A percentile compares a stretch with the other conserved stretches of the same genome.
Conservation (phyloP, 2,888 invertebrate species). For the Drosophila siamana region DNA sequence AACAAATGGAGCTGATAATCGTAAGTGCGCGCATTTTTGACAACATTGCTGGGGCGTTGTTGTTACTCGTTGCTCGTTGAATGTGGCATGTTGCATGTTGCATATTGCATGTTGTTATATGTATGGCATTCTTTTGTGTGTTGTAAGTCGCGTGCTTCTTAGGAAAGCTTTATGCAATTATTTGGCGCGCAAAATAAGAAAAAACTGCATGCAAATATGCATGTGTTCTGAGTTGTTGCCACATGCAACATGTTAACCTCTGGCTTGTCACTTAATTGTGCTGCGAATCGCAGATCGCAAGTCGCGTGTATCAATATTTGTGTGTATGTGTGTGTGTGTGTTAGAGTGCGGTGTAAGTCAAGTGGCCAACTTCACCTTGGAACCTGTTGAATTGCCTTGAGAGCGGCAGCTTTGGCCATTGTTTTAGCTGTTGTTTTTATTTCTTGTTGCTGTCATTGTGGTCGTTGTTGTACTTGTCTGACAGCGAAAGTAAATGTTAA, state of each 20-base stretch:
- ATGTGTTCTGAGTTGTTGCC: slow-evolving; percentile 20
- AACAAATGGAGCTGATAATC: slow-evolving; percentile 32
- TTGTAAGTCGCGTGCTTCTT: slow-evolving; percentile 40
- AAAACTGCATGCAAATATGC: slow-evolving; percentile 55
- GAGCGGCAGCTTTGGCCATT: neutral
- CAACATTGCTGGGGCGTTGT: slow-evolving; percentile 46
- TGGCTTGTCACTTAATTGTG: slow-evolving; percentile 51
- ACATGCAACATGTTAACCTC: slow-evolving; percentile 71
- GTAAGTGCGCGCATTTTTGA: slow-evolving; percentile 51
- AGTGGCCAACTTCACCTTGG: slow-evolving; percentile 69
- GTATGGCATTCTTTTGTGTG: neutral
- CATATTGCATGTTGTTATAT: neutral
- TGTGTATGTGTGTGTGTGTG: too few species aligned
- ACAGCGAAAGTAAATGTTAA: slow-evolving; percentile 31
- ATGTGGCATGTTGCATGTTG: neutral
- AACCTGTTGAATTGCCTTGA: slow-evolving; percentile 70
- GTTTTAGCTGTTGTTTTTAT: slow-evolving; percentile 1
- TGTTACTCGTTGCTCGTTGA: slow-evolving; percentile 14
- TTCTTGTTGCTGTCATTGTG: neutral
- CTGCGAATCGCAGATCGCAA: slow-evolving; percentile 4
- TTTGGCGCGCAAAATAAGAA: slow-evolving; percentile 56
- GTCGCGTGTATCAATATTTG: too few species aligned
- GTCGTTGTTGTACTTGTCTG: neutral
- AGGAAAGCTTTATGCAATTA: slow-evolving; percentile 62
- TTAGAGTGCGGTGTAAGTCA: slow-evolving; percentile 26